phyloP scores from a whole-genome alignment of 2,797 vertebrate species.

The Mionectes olivaceus region DNA sequence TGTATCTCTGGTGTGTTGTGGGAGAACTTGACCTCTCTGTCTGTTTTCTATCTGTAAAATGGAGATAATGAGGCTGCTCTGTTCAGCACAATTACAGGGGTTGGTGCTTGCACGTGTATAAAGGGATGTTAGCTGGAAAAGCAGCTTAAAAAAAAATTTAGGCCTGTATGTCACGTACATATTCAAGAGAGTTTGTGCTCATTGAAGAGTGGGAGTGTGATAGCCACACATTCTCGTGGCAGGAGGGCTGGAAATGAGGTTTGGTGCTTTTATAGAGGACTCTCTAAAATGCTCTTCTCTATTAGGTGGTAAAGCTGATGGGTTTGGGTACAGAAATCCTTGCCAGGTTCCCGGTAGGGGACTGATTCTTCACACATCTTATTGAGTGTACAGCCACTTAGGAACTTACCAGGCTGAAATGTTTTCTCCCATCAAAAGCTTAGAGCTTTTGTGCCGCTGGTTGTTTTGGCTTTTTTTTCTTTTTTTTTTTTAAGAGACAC shows the following conservation, averaged over 20 bases:
- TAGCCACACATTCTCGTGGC: background rate
- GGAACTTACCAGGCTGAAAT: background rate
- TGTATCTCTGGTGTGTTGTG: background rate
- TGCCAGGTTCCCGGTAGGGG: background rate
- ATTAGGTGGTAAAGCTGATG: slow-evolving; percentile 6
- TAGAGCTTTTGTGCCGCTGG: background rate
- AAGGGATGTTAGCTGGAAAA: background rate
- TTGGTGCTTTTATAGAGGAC: background rate
- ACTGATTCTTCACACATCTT: background rate
- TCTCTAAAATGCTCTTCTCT: background rate
- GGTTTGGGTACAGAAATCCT: background rate
- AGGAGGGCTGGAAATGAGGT: slow-evolving; percentile 37
- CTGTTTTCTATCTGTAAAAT: background rate
- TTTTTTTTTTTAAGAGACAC: background rate
- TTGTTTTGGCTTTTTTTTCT: background rate
- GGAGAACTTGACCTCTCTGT: background rate
- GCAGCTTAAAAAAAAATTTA: background rate
- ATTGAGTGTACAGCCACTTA: background rate
- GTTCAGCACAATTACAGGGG: background rate
- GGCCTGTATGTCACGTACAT: background rate
- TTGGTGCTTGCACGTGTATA: background rate
- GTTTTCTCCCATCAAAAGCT: background rate
- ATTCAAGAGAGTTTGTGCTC: background rate
- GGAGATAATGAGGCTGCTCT: background rate
- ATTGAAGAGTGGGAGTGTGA: background rate